Evolutionary conservation across 35 echinoderm and acorn worm genomes (phyloP).

Genomic region (Diadema setosum): DNA sequence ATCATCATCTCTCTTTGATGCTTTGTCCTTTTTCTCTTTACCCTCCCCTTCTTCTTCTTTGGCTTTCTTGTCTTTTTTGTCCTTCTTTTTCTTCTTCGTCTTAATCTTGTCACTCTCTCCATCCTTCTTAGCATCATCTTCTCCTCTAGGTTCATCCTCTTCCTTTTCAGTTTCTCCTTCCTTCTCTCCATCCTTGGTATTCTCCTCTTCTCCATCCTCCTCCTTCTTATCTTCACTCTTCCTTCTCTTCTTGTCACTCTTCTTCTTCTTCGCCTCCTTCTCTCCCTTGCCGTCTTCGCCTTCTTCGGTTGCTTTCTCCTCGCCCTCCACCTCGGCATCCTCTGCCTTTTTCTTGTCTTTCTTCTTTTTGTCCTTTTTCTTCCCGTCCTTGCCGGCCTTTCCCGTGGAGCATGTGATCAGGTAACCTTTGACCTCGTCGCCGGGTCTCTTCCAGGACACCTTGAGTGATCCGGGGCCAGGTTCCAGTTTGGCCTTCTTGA

Average conservation of each 20-base stretch:
- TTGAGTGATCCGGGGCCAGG: conserved; percentile 10
- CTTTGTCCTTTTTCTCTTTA: conserved; percentile 20
- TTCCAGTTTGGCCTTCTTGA: neutral
- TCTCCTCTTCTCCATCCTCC: neutral
- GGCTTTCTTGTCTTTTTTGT: neutral
- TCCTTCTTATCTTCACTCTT: neutral
- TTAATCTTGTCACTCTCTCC: neutral
- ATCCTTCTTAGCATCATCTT: neutral
- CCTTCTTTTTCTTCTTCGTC: neutral
- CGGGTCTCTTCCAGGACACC: conserved; percentile 61
- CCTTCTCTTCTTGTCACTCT: neutral
- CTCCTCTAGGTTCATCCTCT: neutral
- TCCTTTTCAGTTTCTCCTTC: neutral
- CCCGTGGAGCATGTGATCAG: conserved; percentile 35
- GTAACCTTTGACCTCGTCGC: conserved; percentile 50
- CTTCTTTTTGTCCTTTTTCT: neutral
- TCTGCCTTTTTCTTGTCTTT: neutral
- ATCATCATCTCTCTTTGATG: no score
- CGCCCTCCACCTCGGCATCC: neutral
- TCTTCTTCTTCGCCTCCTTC: neutral
- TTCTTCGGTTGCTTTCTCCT: neutral
- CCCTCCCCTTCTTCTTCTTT: neutral
- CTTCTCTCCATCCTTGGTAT: neutral
- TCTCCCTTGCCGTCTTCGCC: neutral
- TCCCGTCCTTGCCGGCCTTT: neutral